Base-by-base conservation (phyloP, 1,140 invertebrate genomes). In the Drosophila pachea region DNA sequence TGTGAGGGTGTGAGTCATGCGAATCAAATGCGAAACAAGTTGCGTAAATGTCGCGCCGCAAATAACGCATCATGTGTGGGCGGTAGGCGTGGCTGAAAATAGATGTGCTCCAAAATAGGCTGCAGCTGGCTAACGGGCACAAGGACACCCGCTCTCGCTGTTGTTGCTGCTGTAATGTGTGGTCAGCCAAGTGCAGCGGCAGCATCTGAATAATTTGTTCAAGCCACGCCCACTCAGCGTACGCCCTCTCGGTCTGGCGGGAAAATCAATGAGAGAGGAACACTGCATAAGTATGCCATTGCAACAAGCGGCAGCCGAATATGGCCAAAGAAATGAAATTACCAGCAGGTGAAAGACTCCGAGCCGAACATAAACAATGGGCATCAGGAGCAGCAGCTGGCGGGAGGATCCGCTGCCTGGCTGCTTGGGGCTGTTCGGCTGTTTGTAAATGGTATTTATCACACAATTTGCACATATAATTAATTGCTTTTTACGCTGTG, bases 401-500 rank as follows among this genome's bases (percentile, higher is more conserved):
- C 1, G 4, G 29, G n/a, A 8, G 11, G 42, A 59, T 48, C 7
- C 12, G 6, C 40, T 3, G 40, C 6, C n/a, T 22, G 40, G 40
- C 40, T 43, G 56, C 64, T 52, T 54, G 62, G 40, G n/a, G n/a
- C n/a, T n/a, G n/a, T n/a, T n/a, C n/a, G 40, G 40, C 40, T 43
- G 56, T 61, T 52, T 54, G 62, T 32, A 64, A 74, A 65, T 65
- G 61, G 58, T 76, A 84, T 79, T 76, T 79, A 86, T 74, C 65
- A 75, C 65, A 75, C 79, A 76, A 84, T 84, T 84, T 79, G 66
- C 79, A 76, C 76, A 64, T 79, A 83, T 84, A 84, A 84, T 86
- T 84, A 84, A 84, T 84, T 86, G 76, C 59, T 65, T 79, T 78
- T 76, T 73, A 60, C 63, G 63, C 63, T 63, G 29, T 49, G 64